Evolutionary conservation across 2,113 vertebrate genomes (phyloP).

Genomic region (Junco hyemalis): DNA sequence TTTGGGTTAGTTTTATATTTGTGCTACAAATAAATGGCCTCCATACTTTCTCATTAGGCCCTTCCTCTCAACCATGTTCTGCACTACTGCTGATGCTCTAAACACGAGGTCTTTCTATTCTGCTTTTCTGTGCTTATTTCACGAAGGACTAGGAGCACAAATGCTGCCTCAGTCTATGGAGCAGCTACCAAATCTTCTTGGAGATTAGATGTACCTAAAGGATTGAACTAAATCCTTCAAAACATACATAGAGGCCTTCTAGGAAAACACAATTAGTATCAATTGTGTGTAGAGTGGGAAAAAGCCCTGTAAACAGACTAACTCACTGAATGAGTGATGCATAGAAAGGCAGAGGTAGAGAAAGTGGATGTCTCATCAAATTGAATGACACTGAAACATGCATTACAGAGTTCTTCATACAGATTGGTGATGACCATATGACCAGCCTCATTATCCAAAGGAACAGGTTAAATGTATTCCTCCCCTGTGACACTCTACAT

Average conservation of each 20-base stretch:
- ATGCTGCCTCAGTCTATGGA: neutral
- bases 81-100: neutral
- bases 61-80: neutral
- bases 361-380: neutral
- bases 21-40: neutral
- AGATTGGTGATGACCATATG: neutral
- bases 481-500: neutral
- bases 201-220: neutral
- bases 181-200: neutral
- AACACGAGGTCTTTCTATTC: neutral
- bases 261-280: neutral
- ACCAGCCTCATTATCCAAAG: neutral
- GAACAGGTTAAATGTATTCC: neutral
- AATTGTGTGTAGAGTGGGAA: neutral
- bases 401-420: fast-evolving
- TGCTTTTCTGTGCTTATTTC: neutral
- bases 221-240: neutral
- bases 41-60: neutral
- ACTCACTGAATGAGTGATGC: neutral
- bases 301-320: fast-evolving
- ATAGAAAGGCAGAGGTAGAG: neutral
- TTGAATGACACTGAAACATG: neutral
- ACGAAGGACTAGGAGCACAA: neutral
- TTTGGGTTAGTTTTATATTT: neutral
- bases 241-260: neutral